A percentile compares a stretch with the other conserved stretches of the same genome.
Evolutionary conservation across 2,113 vertebrate species (phyloP).

Genomic region (Sula dactylatra): DNA sequence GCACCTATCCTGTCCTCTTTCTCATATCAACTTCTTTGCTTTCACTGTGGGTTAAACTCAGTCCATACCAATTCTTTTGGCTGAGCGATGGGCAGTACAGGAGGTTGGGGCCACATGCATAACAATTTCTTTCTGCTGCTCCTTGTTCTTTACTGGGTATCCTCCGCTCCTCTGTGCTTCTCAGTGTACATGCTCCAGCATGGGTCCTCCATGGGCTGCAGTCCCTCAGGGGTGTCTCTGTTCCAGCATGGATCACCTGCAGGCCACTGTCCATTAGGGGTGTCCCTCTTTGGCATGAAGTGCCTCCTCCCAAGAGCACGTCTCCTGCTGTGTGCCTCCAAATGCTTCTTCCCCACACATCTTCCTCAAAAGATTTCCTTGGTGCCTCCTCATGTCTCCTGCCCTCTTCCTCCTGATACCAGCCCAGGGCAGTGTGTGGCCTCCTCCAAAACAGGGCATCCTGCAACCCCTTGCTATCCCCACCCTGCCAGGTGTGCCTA

Average conservation of each 20-base stretch:
- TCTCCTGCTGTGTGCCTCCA: neutral
- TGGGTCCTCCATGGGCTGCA: neutral
- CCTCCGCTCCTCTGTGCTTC: neutral
- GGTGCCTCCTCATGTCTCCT: neutral
- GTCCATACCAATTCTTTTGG: neutral
- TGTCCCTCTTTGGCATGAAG: neutral
- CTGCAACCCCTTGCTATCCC: neutral
- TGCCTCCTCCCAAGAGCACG: neutral
- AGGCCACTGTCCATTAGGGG: fast-evolving
- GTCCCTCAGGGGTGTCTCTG: neutral
- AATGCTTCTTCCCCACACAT: fast-evolving
- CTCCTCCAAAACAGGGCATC: neutral
- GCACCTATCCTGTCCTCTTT: neutral
- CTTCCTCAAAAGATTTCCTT: neutral
- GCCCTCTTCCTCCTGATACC: neutral
- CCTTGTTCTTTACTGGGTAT: fast-evolving
- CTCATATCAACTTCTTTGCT: neutral
- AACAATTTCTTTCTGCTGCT: neutral
- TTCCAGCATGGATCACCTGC: neutral
- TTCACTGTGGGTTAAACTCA: neutral
- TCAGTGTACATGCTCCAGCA: neutral
- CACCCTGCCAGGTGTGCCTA: neutral
- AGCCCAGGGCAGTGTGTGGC: fast-evolving
- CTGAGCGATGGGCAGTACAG: neutral
- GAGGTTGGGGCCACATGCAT: fast-evolving